A percentile compares a stretch with the other conserved stretches of the same genome.
Evolutionary conservation across 2,113 vertebrate species (phyloP).

Genomic region (Muntiacus muntjak): DNA sequence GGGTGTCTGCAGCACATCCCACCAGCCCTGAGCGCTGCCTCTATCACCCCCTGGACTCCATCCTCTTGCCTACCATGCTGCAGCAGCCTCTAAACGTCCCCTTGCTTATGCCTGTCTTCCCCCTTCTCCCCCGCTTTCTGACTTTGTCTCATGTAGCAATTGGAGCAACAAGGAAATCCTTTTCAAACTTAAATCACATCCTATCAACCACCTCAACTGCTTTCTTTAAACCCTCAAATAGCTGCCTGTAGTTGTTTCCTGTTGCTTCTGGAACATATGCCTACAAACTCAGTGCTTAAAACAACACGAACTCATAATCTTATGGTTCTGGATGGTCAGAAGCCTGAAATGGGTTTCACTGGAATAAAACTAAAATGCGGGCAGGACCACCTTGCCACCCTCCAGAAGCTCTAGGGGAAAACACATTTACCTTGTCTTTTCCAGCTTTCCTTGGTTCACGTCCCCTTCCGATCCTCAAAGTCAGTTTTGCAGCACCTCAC

Average conservation of each 20-base stretch:
- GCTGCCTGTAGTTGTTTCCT: neutral
- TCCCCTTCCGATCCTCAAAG: neutral
- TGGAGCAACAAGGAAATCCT: neutral
- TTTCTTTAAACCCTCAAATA: neutral
- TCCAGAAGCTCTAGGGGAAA: neutral
- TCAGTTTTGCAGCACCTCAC: neutral
- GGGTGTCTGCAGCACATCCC: neutral
- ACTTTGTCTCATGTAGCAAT: neutral
- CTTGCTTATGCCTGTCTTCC: neutral
- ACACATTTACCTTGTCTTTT: neutral
- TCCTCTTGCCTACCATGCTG: neutral
- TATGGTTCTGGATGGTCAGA: neutral
- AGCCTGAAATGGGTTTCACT: neutral
- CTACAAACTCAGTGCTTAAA: neutral
- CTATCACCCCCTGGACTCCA: fast-evolving
- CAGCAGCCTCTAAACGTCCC: neutral
- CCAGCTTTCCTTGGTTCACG: neutral
- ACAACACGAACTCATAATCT: neutral
- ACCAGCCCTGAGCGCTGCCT: neutral
- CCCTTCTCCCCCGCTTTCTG: too few relatives aligned
- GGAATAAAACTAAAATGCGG: neutral
- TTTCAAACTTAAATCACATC: neutral
- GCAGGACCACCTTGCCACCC: neutral
- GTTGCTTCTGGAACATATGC: neutral
- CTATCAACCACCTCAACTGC: neutral